Conservation (phyloP, 2,113 vertebrate species). For the Mustelus asterias region DNA sequence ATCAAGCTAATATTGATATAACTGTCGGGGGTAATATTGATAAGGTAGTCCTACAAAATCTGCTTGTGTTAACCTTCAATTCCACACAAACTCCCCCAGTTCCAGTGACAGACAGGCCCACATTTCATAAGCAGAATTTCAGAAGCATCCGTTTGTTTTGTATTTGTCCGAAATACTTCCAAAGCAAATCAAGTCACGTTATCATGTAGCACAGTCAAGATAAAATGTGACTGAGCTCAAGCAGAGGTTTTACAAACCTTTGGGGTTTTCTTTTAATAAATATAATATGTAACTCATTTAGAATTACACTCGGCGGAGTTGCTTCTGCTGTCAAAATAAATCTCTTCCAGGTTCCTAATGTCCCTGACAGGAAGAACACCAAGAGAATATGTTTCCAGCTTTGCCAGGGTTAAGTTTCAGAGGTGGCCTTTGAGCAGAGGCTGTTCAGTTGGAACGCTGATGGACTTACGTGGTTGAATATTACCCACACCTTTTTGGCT, state of each 20-base stretch:
- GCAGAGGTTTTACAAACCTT: background rate
- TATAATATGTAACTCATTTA: background rate
- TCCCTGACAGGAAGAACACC: slow-evolving; percentile 20
- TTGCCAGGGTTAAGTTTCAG: slow-evolving; percentile 15
- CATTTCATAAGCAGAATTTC: background rate
- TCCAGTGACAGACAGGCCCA: background rate
- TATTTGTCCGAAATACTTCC: background rate
- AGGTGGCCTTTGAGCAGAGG: background rate
- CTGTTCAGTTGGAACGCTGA: background rate
- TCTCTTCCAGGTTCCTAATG: slow-evolving; percentile 14
- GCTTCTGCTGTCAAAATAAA: slow-evolving; percentile 18
- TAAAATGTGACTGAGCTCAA: background rate
- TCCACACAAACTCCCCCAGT: background rate
- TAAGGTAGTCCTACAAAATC: background rate
- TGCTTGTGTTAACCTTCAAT: background rate
- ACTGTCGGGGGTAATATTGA: background rate
- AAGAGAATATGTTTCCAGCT: background rate
- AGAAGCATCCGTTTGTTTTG: background rate
- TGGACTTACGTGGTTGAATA: background rate
- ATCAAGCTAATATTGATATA: background rate
- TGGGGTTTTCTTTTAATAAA: background rate
- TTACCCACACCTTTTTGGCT: background rate
- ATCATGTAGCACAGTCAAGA: background rate
- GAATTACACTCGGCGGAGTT: background rate
- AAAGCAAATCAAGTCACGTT: background rate